A percentile compares a stretch with the other conserved stretches of the same genome.
phyloP scores from a whole-genome alignment of 2,113 vertebrate species.

The Gobius niger region DNA sequence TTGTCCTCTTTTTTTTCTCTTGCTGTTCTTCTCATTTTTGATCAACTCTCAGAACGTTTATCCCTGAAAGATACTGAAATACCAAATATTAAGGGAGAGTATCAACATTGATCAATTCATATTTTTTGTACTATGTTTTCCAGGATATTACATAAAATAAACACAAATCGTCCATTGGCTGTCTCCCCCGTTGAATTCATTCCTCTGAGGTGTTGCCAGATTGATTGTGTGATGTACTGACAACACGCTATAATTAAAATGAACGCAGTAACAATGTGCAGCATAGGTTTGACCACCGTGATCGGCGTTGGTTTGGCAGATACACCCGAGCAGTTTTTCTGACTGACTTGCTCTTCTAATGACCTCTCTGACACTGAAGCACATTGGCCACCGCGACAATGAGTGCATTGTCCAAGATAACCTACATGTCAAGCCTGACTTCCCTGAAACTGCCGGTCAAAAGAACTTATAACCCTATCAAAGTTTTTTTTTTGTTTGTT shows the following conservation, averaged over 20 bases:
- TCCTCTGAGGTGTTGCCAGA: neutral
- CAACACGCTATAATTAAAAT: constrained; percentile 12
- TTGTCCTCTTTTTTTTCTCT: neutral
- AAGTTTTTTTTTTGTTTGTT: constrained; percentile 2
- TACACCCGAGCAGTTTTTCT: constrained; percentile 64
- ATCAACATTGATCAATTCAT: constrained; percentile 9
- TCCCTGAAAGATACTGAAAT: neutral
- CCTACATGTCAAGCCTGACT: constrained; percentile 67
- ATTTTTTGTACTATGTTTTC: neutral
- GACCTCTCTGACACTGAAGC: constrained; percentile 53
- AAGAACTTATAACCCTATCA: constrained; percentile 23
- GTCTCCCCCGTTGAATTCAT: constrained; percentile 24
- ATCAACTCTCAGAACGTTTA: constrained; percentile 61
- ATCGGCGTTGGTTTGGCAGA: constrained; percentile 23
- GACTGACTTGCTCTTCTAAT: constrained; percentile 60
- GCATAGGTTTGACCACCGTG: constrained; percentile 29
- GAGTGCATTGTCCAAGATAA: constrained; percentile 65
- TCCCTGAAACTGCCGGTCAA: constrained; percentile 45
- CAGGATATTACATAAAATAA: neutral
- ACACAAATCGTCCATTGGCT: neutral
- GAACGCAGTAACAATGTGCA: constrained; percentile 28
- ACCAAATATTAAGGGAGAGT: constrained; percentile 37
- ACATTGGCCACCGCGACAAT: constrained; percentile 53
- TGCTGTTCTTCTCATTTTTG: constrained; percentile 2
- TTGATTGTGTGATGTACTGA: neutral